Conservation (phyloP, 2,113 vertebrate species). For the Oreotragus oreotragus region DNA sequence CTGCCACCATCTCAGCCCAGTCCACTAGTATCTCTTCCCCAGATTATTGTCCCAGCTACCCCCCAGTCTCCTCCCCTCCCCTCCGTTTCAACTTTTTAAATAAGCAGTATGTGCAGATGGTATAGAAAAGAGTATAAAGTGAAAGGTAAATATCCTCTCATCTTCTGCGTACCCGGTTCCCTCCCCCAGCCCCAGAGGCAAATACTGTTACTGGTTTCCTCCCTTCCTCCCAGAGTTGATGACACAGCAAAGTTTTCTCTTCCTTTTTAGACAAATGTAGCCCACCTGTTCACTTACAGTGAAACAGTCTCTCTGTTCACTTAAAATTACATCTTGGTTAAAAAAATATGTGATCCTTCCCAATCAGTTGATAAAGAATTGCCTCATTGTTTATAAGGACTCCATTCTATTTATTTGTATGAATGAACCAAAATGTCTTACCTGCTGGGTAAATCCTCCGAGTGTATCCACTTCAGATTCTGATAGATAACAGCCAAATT, state of each 20-base stretch:
- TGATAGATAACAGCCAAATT: background rate
- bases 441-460: background rate
- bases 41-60: background rate
- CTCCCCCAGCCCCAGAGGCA: background rate
- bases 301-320: background rate
- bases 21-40: background rate
- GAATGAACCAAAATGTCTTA: slow-evolving; percentile 14
- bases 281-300: background rate
- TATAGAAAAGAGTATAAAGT: background rate
- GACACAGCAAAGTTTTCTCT: background rate
- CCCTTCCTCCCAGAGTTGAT: background rate
- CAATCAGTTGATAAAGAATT: background rate
- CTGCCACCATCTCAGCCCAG: background rate
- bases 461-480: background rate
- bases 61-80: background rate
- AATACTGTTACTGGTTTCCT: background rate
- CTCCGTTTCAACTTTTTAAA: background rate
- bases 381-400: background rate
- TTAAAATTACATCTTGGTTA: background rate
- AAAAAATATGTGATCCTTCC: background rate
- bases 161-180: background rate
- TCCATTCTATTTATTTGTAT: background rate
- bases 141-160: background rate
- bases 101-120: background rate
- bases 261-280: background rate